Base-by-base conservation (phyloP, 23 tunicate genomes). In the Ascidia mentula region DNA sequence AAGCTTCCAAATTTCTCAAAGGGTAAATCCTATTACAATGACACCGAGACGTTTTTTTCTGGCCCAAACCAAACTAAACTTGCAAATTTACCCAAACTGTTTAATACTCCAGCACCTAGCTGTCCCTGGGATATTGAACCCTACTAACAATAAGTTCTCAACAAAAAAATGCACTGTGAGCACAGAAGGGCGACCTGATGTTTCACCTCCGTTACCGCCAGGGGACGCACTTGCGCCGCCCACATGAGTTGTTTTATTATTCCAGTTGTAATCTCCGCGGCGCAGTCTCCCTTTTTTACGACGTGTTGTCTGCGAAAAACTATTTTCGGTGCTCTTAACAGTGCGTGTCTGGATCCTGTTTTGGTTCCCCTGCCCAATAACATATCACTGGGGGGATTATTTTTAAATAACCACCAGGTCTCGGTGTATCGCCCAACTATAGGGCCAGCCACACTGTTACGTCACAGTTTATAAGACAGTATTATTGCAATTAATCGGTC, bases 401-500 rank as follows among this genome's bases (percentile, higher is more conserved):
- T n/a, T n/a, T n/a, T n/a, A n/a, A n/a, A n/a, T n/a, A n/a, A n/a
- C n/a, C n/a, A n/a, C n/a, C n/a, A n/a, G n/a, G n/a, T n/a, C n/a
- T n/a, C n/a, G n/a, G n/a, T n/a, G n/a, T n/a, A 42, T 15, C 65
- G 12, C 65, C 65, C 13, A 53, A 53, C 22, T 53, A n/a, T 53
- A 3, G 65, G 65, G 65, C 24, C 22, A 3, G 22, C 13, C 12
- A 53, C 65, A 53, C 65, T 53, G 65, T 53, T 53, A 53, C 65
- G 65, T 53, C 65, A 53, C 24, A 53, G 65, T n/a, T n/a, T n/a
- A n/a, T n/a, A 28, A 53, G 65, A 53, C 65, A 53, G 65, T 53
- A 53, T 53, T 53, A 53, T 53, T 53, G 13, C 65, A 28, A n/a
- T n/a, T 53, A 26, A 53, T 53, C 28, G 24, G 24, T 28, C 65